Conservation (phyloP, 2,113 vertebrate genomes). For the Oxyura jamaicensis region DNA sequence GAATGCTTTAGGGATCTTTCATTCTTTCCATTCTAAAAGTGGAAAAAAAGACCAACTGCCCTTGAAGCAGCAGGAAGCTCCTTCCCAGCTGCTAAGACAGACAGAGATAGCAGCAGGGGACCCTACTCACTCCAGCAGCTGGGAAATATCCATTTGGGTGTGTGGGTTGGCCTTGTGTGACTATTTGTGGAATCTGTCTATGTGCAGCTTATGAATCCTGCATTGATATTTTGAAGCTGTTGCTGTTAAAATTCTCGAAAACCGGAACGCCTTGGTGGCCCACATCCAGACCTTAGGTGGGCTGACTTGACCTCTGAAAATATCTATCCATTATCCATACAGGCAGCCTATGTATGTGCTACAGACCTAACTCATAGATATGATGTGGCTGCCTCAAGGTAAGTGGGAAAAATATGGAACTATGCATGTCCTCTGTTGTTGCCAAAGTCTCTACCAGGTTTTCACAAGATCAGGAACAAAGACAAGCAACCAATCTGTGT, state of each 20-base stretch:
- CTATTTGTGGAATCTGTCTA: constrained; percentile 47
- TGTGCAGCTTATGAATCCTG: constrained; percentile 45
- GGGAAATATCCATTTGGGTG: constrained; percentile 58
- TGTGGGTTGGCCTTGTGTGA: constrained; percentile 54
- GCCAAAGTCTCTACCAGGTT: neutral
- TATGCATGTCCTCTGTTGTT: neutral
- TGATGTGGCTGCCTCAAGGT: neutral
- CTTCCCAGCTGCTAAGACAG: constrained; percentile 35
- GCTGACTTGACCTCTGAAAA: constrained; percentile 8
- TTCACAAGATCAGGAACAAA: neutral
- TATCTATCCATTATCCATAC: neutral
- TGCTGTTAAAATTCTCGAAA: constrained; percentile 32
- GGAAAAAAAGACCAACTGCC: neutral
- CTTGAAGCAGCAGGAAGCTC: constrained; percentile 4
- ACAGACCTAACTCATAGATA: neutral
- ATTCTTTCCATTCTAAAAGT: constrained; percentile 1
- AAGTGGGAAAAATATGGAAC: neutral
- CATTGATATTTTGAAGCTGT: constrained; percentile 9
- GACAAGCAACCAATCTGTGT: neutral
- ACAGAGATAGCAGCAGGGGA: constrained; percentile 19
- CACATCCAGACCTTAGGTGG: neutral
- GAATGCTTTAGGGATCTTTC: neutral
- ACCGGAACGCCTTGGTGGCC: neutral
- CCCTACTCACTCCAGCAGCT: constrained; percentile 36
- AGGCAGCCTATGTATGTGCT: neutral